These are phyloP conservation scores for Pangasius djambal DNA, from an alignment of 2,797 vertebrate species.

Conservation along the genomic window DNA sequence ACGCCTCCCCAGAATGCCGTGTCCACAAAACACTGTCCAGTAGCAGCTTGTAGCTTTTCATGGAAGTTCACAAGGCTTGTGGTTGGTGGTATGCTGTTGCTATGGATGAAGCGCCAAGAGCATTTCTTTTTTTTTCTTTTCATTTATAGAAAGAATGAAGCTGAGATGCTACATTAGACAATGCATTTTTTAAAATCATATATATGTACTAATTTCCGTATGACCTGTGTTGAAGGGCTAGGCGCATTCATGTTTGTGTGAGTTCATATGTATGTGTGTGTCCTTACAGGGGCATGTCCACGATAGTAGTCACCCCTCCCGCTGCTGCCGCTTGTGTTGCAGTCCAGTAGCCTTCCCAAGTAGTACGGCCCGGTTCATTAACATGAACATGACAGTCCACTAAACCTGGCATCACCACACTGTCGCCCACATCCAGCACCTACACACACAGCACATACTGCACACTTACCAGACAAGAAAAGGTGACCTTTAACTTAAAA, in stretches of 20 bases:
- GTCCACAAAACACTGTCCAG: conserved; percentile 81
- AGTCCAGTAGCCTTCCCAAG: conserved; percentile 81
- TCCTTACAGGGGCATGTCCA: conserved; percentile 84
- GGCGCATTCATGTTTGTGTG: neutral
- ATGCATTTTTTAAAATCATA: neutral
- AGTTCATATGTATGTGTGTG: neutral
- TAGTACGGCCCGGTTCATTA: conserved; percentile 80
- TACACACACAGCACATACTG: conserved; percentile 52
- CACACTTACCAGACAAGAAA: neutral
- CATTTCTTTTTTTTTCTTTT: neutral
- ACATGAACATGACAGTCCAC: conserved; percentile 83
- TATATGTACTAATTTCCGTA: neutral
- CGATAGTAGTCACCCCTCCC: conserved; percentile 83
- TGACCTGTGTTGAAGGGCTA: neutral
- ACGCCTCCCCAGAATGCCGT: conserved; percentile 85
- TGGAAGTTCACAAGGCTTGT: conserved; percentile 76
- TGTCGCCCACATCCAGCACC: conserved; percentile 79
- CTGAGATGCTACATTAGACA: neutral
- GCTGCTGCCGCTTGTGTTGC: conserved; percentile 82
- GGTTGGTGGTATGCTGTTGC: conserved; percentile 81
- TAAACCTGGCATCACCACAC: conserved; percentile 82
- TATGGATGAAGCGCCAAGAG: conserved; percentile 50
- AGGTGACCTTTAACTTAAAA: neutral
- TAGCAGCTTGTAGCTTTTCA: conserved; percentile 72
- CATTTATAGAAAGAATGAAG: neutral